These are phyloP conservation scores for Hydrocynus forskahlii DNA, from an alignment of 2,797 vertebrate species.

Conservation along the genomic window DNA sequence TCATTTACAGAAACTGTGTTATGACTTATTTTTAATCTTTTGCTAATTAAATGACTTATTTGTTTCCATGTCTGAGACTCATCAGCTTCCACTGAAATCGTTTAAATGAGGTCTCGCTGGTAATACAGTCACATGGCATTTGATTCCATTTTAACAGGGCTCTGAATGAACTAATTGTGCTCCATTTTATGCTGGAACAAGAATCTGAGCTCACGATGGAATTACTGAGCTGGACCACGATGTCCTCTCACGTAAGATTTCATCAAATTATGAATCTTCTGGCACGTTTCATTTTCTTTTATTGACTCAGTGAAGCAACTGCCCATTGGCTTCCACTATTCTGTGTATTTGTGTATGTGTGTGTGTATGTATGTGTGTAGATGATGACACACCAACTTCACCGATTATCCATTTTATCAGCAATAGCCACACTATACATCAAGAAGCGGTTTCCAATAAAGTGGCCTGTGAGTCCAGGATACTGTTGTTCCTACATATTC, in stretches of 20 bases:
- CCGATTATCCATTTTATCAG: too few relatives aligned
- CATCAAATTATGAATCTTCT: not conserved
- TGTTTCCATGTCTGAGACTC: slow-evolving; percentile 8
- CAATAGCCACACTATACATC: not conserved
- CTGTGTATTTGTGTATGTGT: too few relatives aligned
- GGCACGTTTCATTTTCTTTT: not conserved
- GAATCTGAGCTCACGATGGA: slow-evolving; percentile 27
- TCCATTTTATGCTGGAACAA: slow-evolving; percentile 35
- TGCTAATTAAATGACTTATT: slow-evolving; percentile 31
- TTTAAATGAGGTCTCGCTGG: slow-evolving; percentile 15
- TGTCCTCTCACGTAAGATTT: not conserved
- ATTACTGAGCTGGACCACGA: not conserved
- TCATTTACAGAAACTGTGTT: not conserved
- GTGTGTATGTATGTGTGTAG: too few relatives aligned
- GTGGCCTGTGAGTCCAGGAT: not conserved
- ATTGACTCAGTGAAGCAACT: not conserved
- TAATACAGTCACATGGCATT: slow-evolving; percentile 44
- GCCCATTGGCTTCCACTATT: too few relatives aligned
- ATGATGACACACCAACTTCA: too few relatives aligned
- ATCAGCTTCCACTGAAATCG: not conserved
- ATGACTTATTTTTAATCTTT: slow-evolving; percentile 41
- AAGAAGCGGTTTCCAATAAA: not conserved
- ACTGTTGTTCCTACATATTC: not conserved
- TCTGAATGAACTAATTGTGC: slow-evolving; percentile 1
- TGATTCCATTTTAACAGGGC: slow-evolving; percentile 4